Base-by-base conservation (phyloP, 2,888 invertebrate species). In the Ectropis crepuscularia region DNA sequence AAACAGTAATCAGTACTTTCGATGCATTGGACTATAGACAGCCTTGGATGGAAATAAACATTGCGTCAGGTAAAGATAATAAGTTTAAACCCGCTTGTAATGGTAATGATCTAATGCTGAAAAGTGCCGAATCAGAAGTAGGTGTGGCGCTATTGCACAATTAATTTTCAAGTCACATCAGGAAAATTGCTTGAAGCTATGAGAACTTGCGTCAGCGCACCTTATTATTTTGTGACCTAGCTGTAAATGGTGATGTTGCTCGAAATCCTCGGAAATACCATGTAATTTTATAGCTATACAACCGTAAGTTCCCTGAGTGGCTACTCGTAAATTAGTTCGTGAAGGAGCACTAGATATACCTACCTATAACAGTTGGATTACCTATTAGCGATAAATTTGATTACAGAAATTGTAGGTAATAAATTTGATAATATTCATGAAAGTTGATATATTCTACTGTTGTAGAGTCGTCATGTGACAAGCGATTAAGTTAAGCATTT, bases 1-100 rank as follows among this genome's bases (percentile, higher is more conserved):
- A 74, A 79, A 81, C 83, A 74, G 81, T 79, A 85, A 87, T 86
- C 74, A 71, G 73, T 77, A 87, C 88, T 88, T 90, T 89, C 89
- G 78, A 78, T 85, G 81, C 81, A 84, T 81, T 77, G 79, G 81
- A 85, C 86, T 88, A 83, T 78, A 79, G 69, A 81, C 85, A 88
- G 76, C 91, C 92, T 91, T 90, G 89, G 71, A 72, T 76, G 63
- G 74, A 76, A 82, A 80, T 80, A 82, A 83, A 79, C 70, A 79
- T 87, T 85, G 81, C 86, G 82, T 87, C 86, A 87, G 75, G 63
- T 73, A 65, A 71, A 59, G 65, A 67, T 71, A 70, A 78, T 76
- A 69, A 72, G 50, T 8, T 51, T 42, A 51, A 68, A 62, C 43
- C 48, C 58, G 39, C 48, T 57, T 53, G 45, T 55, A 46, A 53